Conservation (phyloP, 64 coral and sea anemone genomes). For the Anthopleura sola region DNA sequence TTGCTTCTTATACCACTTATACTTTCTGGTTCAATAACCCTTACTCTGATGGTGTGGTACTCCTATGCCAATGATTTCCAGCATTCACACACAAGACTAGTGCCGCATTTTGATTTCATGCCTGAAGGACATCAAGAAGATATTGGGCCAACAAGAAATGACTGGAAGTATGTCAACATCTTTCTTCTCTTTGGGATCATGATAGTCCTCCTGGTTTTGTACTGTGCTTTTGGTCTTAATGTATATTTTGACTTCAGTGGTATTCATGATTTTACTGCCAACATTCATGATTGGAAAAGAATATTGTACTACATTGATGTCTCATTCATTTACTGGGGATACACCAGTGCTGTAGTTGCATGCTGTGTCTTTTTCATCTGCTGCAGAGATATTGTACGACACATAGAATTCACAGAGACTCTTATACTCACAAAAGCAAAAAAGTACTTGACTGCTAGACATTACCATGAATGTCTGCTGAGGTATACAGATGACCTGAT, state of each 20-base stretch:
- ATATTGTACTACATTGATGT: background rate
- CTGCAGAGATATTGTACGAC: slow-evolving; percentile 17
- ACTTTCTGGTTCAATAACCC: slow-evolving; percentile 44
- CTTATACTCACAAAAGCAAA: background rate
- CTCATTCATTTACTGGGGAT: slow-evolving; percentile 13
- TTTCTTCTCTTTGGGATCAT: slow-evolving; percentile 48
- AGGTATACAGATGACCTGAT: slow-evolving; percentile 10
- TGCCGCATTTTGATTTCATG: slow-evolving; percentile 56
- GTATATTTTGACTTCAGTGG: slow-evolving; percentile 64
- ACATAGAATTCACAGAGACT: slow-evolving; percentile 15
- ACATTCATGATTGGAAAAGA: background rate
- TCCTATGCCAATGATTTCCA: slow-evolving; percentile 46
- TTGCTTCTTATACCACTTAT: slow-evolving; percentile 42
- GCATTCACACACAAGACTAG: slow-evolving; percentile 34
- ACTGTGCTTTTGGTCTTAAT: slow-evolving; percentile 45
- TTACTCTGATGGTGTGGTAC: slow-evolving; percentile 48
- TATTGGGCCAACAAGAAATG: slow-evolving; percentile 29
- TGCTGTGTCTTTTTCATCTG: slow-evolving; percentile 36
- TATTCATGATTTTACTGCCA: slow-evolving; percentile 54
- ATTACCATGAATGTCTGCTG: slow-evolving; percentile 24
- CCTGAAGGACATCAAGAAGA: slow-evolving; percentile 28
- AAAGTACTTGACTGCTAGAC: slow-evolving; percentile 5
- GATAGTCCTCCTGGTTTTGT: slow-evolving; percentile 42
- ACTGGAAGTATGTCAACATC: slow-evolving; percentile 55
- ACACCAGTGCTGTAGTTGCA: background rate